Evolutionary conservation across 2,888 invertebrate genomes (phyloP).

Genomic region (Drosophila kokeensis): DNA sequence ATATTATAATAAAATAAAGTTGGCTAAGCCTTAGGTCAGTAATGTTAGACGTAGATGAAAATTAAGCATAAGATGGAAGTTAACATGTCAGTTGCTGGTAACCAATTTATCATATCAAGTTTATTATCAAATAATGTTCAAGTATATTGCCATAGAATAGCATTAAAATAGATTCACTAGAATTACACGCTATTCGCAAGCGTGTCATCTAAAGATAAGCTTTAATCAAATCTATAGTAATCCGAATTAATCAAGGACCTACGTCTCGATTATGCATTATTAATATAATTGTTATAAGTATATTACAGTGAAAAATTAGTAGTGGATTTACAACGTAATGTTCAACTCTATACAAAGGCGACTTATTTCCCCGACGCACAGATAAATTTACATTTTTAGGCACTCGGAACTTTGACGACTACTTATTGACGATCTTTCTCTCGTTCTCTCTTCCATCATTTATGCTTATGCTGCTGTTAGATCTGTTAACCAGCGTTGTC

Average conservation of each 20-base stretch:
- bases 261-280: background rate
- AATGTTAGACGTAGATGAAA: background rate
- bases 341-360: fast-evolving
- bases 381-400: background rate
- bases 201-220: background rate
- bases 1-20: background rate
- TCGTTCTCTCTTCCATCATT: background rate
- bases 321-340: background rate
- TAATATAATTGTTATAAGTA: background rate
- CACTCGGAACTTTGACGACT: background rate
- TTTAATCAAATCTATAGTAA: background rate
- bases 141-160: background rate
- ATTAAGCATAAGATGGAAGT: background rate
- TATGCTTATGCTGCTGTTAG: no score
- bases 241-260: background rate
- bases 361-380: background rate
- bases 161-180: background rate
- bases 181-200: background rate
- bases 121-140: background rate
- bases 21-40: background rate
- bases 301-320: background rate
- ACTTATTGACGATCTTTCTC: background rate
- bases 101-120: background rate
- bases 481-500: no score
- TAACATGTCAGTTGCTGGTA: background rate